Evolutionary conservation across 2,797 vertebrate genomes (phyloP).

Genomic region (Triplophysa bombifrons): DNA sequence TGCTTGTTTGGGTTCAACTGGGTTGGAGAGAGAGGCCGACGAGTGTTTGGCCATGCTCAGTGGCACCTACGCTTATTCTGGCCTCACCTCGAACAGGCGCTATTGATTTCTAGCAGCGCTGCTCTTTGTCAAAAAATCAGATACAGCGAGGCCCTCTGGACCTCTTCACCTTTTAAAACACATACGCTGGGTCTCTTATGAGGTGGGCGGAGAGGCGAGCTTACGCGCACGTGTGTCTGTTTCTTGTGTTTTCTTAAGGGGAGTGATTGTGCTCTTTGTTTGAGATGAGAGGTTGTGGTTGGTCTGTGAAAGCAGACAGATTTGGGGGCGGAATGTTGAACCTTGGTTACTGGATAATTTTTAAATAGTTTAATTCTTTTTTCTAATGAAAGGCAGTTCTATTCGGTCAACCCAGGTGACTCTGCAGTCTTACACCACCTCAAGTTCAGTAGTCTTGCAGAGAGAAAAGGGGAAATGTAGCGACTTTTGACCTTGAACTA

Average conservation of each 20-base stretch:
- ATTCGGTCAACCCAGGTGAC: neutral
- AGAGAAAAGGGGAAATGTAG: neutral
- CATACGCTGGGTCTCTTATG: slow-evolving; percentile 87
- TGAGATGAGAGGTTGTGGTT: slow-evolving; percentile 43
- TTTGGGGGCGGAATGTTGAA: slow-evolving; percentile 38
- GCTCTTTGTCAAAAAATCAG: slow-evolving; percentile 99
- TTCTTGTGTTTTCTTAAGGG: slow-evolving; percentile 31
- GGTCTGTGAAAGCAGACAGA: slow-evolving; percentile 41
- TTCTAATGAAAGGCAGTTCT: neutral
- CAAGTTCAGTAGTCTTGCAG: neutral
- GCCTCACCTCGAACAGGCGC: slow-evolving; percentile 76
- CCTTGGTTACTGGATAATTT: slow-evolving; percentile 23
- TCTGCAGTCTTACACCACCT: neutral
- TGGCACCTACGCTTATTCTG: slow-evolving; percentile 74
- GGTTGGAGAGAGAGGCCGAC: slow-evolving; percentile 72
- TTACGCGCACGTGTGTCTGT: slow-evolving; percentile 53
- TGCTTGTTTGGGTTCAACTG: slow-evolving; percentile 94
- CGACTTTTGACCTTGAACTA: neutral
- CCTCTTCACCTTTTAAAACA: slow-evolving; percentile 97
- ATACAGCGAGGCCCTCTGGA: slow-evolving; percentile 91
- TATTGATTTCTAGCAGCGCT: slow-evolving; percentile 96
- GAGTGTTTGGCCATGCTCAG: slow-evolving; percentile 53
- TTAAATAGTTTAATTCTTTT: neutral
- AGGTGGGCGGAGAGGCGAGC: slow-evolving; percentile 62
- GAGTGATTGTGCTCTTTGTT: slow-evolving; percentile 53